Evolutionary conservation across 2,888 invertebrate genomes (phyloP).

Genomic region (Entomobrya multifasciata): DNA sequence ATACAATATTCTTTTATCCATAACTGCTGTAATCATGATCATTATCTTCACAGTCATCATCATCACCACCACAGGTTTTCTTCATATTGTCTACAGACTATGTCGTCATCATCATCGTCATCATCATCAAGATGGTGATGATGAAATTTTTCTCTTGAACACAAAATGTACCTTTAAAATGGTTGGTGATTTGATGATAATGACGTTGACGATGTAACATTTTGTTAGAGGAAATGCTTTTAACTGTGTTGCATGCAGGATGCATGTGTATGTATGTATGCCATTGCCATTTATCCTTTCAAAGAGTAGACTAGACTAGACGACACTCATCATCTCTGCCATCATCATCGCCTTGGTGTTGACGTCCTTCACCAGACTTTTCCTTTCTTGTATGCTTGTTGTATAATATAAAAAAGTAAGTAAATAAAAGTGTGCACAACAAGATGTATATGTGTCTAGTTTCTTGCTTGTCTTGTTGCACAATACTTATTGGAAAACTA

Average conservation of each 20-base stretch:
- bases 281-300: conserved; percentile 17
- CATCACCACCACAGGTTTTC: neutral
- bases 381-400: conserved; percentile 4
- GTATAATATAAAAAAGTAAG: neutral
- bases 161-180: too few relatives aligned
- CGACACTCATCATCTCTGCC: neutral
- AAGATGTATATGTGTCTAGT: too few relatives aligned
- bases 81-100: neutral
- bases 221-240: neutral
- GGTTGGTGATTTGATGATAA: too few relatives aligned
- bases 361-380: conserved; percentile 22
- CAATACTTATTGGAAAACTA: neutral
- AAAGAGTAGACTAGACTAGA: too few relatives aligned
- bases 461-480: neutral
- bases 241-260: neutral
- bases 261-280: neutral
- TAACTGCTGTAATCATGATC: conserved; percentile 4
- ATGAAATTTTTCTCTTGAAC: conserved; percentile 34
- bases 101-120: conserved; percentile 20
- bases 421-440: conserved; percentile 44
- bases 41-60: conserved; percentile 7
- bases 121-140: conserved; percentile 24
- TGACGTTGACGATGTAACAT: too few relatives aligned
- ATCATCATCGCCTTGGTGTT: too few relatives aligned
- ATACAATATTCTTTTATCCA: neutral